These are phyloP conservation scores for Hofmannophila pseudospretella DNA, from an alignment of 2,888 invertebrate species.

Conservation along the genomic window DNA sequence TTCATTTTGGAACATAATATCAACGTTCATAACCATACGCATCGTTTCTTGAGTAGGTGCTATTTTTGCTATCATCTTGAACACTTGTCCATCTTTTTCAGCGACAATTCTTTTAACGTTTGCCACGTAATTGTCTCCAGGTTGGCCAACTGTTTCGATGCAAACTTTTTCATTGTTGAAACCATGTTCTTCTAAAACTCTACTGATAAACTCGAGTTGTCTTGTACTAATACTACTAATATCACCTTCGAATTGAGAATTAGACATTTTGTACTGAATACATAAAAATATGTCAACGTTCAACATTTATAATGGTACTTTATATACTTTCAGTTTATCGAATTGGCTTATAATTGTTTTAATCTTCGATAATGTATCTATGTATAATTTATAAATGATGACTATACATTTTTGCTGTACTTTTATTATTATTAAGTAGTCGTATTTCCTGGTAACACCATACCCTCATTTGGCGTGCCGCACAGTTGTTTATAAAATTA, in stretches of 20 bases:
- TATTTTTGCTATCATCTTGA: constrained; percentile 43
- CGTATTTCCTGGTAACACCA: no score
- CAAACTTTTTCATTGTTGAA: constrained; percentile 12
- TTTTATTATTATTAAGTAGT: no score
- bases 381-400: no score
- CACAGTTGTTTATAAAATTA: no score
- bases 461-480: no score
- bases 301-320: no score
- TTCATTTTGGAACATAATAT: constrained; percentile 29
- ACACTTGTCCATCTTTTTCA: constrained; percentile 7
- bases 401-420: no score
- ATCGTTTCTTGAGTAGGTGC: constrained; percentile 25
- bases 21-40: constrained; percentile 15
- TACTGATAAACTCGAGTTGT: constrained; percentile 16
- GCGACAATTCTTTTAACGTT: constrained; percentile 12
- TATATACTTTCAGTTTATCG: no score
- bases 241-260: constrained; percentile 14
- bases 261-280: not conserved
- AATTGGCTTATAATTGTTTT: no score
- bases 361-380: no score
- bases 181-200: constrained; percentile 15
- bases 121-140: constrained; percentile 20
- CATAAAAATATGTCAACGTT: no score
- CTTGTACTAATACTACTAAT: constrained; percentile 9
- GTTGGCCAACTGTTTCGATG: constrained; percentile 15